These are phyloP conservation scores for Opisthocomus hoazin DNA, from an alignment of 2,113 vertebrate genomes.

Conservation along the genomic window DNA sequence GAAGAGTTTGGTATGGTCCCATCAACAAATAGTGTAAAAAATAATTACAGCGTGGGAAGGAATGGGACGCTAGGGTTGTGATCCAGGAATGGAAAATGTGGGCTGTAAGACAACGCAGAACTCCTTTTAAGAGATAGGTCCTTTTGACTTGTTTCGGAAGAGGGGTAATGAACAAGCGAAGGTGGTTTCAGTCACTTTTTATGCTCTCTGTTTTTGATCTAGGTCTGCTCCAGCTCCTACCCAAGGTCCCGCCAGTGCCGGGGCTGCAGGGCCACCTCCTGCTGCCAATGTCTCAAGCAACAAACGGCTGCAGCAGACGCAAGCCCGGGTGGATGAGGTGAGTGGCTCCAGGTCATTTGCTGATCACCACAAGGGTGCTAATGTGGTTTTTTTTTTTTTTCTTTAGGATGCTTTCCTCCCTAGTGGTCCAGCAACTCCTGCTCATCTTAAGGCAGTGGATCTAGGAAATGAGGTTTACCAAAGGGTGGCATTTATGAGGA, in stretches of 20 bases:
- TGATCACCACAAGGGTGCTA: not conserved
- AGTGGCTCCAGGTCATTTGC: not conserved
- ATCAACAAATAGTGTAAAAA: not conserved
- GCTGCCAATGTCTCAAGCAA: slow-evolving; percentile 84
- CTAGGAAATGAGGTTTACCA: not conserved
- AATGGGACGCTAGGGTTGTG: not conserved
- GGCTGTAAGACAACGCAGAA: not conserved
- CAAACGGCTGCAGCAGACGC: slow-evolving; percentile 89
- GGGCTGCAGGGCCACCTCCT: slow-evolving; percentile 49
- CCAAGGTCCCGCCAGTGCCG: slow-evolving; percentile 63
- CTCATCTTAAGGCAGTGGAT: not conserved
- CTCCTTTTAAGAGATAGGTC: not conserved
- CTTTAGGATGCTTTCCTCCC: not conserved
- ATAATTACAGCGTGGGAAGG: not conserved
- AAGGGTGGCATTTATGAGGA: not conserved
- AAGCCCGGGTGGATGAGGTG: slow-evolving; percentile 90
- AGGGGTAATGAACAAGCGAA: not conserved
- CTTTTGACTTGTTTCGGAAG: not conserved
- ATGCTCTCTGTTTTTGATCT: not conserved
- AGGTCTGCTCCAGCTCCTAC: slow-evolving; percentile 84
- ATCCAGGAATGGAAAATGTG: not conserved
- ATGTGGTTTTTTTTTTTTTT: not conserved
- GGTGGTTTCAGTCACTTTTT: not conserved
- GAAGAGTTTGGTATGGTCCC: not conserved
- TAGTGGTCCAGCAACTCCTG: not conserved